Conservation (phyloP, 1,140 invertebrate species). For the Temnothorax longispinosus region DNA sequence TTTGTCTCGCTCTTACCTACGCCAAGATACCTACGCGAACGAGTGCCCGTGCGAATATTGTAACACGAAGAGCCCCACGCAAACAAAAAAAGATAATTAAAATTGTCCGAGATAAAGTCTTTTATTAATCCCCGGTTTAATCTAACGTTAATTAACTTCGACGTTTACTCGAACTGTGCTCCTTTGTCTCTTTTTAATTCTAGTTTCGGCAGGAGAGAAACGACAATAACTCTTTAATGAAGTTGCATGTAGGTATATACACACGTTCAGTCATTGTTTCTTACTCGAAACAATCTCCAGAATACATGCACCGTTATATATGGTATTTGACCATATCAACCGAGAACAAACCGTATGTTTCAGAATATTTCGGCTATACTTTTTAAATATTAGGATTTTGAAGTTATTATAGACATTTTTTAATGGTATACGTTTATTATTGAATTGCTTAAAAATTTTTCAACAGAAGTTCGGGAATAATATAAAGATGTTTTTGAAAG, state of each 20-base stretch:
- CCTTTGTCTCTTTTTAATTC: not conserved
- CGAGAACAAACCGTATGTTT: not conserved
- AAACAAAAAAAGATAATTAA: slow-evolving; percentile 37
- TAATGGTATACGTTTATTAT: not conserved
- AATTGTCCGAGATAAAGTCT: slow-evolving; percentile 40
- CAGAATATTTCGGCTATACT: not conserved
- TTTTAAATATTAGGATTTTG: not conserved
- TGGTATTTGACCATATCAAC: not conserved
- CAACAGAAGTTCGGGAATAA: not conserved
- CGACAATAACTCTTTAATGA: slow-evolving; percentile 1
- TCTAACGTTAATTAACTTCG: slow-evolving; percentile 55
- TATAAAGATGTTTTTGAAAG: not conserved
- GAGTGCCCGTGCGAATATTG: slow-evolving; percentile 24
- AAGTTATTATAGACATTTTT: not conserved
- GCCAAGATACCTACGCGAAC: not conserved
- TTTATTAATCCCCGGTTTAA: slow-evolving; percentile 51
- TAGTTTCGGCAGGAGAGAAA: not conserved
- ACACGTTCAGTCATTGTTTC: not conserved
- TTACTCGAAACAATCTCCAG: not conserved
- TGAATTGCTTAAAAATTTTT: not conserved
- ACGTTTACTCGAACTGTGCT: not conserved
- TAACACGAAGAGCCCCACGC: slow-evolving; percentile 13
- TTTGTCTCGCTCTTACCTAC: not conserved
- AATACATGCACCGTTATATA: not conserved
- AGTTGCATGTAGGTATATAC: not conserved